These are phyloP conservation scores for Ctenicera cuprea DNA, from an alignment of 2,888 invertebrate genomes.

Conservation along the genomic window DNA sequence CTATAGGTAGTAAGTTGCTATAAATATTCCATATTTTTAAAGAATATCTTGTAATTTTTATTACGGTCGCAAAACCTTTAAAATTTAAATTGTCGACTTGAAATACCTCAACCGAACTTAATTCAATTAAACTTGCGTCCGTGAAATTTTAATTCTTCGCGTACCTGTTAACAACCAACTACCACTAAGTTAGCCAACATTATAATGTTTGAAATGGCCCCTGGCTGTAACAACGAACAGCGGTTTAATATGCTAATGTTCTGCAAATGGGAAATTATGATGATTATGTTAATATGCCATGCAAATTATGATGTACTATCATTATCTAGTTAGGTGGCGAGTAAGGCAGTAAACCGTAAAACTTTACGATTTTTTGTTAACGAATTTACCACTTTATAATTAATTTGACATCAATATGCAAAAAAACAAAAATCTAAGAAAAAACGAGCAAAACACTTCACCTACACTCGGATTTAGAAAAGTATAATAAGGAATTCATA, in stretches of 20 bases:
- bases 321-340: slow-evolving; percentile 2
- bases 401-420: no score
- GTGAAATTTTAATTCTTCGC: slow-evolving; percentile 23
- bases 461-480: no score
- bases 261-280: slow-evolving; percentile 65
- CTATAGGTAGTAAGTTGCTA: no score
- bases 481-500: no score
- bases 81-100: no score
- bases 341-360: background rate
- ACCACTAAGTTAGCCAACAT: slow-evolving; percentile 22
- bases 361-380: background rate
- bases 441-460: no score
- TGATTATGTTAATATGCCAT: slow-evolving; percentile 65
- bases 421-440: no score
- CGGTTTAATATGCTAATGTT: slow-evolving; percentile 63
- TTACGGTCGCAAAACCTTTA: no score
- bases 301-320: slow-evolving; percentile 51
- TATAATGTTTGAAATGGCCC: slow-evolving; percentile 42
- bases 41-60: no score
- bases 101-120: background rate
- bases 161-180: slow-evolving; percentile 8
- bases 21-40: no score
- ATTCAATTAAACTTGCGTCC: background rate
- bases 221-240: slow-evolving; percentile 46
- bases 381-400: background rate